Evolutionary conservation across 2,797 vertebrate species (phyloP).

Genomic region (Rhyacichthys aspro): DNA sequence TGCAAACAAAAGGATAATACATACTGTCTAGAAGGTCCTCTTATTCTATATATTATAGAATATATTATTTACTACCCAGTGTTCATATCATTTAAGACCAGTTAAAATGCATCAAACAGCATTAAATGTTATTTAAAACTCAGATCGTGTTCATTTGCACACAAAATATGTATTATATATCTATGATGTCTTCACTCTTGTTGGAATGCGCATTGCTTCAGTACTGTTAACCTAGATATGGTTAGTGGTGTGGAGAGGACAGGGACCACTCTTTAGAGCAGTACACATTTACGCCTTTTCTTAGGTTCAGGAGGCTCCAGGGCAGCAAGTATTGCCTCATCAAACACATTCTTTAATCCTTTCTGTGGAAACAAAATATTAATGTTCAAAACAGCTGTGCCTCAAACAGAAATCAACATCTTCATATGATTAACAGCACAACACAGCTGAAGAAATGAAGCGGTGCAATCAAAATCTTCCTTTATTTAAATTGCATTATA

Average conservation of each 20-base stretch:
- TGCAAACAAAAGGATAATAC: conserved; percentile 20
- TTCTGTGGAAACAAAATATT: conserved; percentile 92
- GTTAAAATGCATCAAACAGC: conserved; percentile 33
- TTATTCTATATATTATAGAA: neutral
- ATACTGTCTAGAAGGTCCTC: conserved; percentile 18
- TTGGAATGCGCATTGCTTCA: conserved; percentile 66
- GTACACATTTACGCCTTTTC: conserved; percentile 96
- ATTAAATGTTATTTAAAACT: conserved; percentile 38
- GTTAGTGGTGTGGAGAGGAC: conserved; percentile 71
- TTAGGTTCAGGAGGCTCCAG: conserved; percentile 96
- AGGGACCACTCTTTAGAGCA: conserved; percentile 87
- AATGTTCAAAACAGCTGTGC: conserved; percentile 73
- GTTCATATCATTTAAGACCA: conserved; percentile 29
- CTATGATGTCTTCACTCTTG: conserved; percentile 66
- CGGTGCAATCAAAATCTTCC: conserved; percentile 65
- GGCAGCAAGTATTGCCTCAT: conserved; percentile 97
- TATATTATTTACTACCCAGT: conserved; percentile 13
- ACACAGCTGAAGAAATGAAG: conserved; percentile 46
- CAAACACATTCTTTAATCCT: conserved; percentile 99
- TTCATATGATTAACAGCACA: conserved; percentile 32
- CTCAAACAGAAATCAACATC: conserved; percentile 37
- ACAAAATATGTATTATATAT: conserved; percentile 41
- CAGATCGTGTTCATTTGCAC: conserved; percentile 38
- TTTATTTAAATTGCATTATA: conserved; percentile 79
- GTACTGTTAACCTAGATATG: conserved; percentile 62